Conservation (phyloP, 2,888 invertebrate genomes). For the Temnothorax rugatulus region DNA sequence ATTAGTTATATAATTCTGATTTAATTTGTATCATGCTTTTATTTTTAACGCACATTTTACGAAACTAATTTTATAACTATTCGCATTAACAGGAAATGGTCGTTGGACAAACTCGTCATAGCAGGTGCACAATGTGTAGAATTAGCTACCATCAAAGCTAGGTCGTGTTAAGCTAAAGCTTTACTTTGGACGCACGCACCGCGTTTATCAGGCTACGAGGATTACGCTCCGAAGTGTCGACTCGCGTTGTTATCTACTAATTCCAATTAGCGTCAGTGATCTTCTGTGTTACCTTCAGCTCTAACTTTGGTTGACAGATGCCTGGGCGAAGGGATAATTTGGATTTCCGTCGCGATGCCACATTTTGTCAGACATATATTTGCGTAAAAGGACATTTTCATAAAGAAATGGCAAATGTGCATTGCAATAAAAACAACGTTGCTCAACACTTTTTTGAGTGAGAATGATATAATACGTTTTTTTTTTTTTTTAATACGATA, state of each 20-base stretch:
- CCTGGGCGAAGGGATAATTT: slow-evolving; percentile 16
- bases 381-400: neutral
- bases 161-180: slow-evolving; percentile 71
- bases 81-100: neutral
- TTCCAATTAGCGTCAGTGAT: slow-evolving; percentile 73
- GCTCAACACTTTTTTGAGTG: neutral
- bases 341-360: slow-evolving; percentile 13
- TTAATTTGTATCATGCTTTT: neutral
- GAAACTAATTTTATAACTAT: neutral
- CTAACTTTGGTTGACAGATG: slow-evolving; percentile 40
- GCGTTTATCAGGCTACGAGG: slow-evolving; percentile 69
- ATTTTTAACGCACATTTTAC: slow-evolving; percentile 1
- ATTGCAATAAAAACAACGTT: neutral
- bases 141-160: slow-evolving; percentile 69
- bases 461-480: neutral
- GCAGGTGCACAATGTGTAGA: slow-evolving; percentile 60
- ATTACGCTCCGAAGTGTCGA: slow-evolving; percentile 70
- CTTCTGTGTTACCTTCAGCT: slow-evolving; percentile 40
- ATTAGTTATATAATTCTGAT: neutral
- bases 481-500: neutral
- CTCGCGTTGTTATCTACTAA: slow-evolving; percentile 73
- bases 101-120: slow-evolving; percentile 19
- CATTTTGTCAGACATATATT: neutral
- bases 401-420: slow-evolving; percentile 19
- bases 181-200: slow-evolving; percentile 69